phyloP scores from a whole-genome alignment of 2,113 vertebrate species.

The human region DNA sequence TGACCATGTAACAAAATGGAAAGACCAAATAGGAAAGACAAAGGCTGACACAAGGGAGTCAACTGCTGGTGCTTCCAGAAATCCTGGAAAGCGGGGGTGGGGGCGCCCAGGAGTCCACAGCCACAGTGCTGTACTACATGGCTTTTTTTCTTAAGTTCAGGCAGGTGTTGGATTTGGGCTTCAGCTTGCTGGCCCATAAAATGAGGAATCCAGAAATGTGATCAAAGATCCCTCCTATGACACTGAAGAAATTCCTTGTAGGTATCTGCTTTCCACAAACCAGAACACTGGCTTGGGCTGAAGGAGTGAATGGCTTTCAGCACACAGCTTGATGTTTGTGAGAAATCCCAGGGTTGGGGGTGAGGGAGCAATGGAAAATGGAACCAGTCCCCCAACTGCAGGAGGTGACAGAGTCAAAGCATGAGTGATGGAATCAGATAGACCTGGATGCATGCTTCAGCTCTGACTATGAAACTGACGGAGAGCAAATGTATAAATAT shows the following conservation, averaged over 20 bases:
- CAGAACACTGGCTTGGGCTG: not conserved
- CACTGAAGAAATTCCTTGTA: not conserved
- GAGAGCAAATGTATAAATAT: accelerated
- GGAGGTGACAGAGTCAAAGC: not conserved
- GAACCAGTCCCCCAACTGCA: not conserved
- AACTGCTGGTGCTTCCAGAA: not conserved
- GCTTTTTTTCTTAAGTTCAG: not conserved
- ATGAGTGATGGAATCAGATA: not conserved
- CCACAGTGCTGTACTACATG: not conserved
- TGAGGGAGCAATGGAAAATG: not conserved
- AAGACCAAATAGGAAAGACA: not conserved
- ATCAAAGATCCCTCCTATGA: not conserved
- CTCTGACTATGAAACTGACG: not conserved
- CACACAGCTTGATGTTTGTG: not conserved
- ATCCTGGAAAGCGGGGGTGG: not conserved
- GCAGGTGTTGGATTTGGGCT: not conserved
- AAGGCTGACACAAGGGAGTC: not conserved
- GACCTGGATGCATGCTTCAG: not conserved
- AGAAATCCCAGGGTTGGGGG: not conserved
- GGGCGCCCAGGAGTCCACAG: not conserved
- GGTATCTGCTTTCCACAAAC: not conserved
- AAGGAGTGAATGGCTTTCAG: accelerated
- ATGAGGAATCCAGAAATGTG: not conserved
- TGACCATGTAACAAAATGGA: not conserved
- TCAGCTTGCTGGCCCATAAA: not conserved